These are phyloP conservation scores for Romanogobio albipinnatus DNA, from an alignment of 2,113 vertebrate species.

Conservation along the genomic window DNA sequence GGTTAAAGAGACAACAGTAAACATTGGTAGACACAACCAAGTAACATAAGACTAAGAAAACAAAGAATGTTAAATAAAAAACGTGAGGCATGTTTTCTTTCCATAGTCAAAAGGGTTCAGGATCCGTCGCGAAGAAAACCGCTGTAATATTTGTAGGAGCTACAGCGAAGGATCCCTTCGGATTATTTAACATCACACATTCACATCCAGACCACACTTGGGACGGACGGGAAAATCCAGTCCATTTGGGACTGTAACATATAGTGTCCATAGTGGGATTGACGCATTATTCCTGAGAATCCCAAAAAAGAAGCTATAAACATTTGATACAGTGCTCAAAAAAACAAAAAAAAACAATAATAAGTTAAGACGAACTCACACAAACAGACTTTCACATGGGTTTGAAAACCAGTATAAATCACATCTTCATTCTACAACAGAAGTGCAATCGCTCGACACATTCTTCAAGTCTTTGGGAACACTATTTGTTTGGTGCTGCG, in stretches of 20 bases:
- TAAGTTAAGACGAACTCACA: constrained; percentile 57
- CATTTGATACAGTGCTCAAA: constrained; percentile 11
- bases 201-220: not conserved
- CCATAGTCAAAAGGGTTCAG: not conserved
- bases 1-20: constrained; percentile 18
- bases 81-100: not conserved
- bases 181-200: not conserved
- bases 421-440: constrained; percentile 27
- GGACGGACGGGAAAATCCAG: constrained; percentile 1
- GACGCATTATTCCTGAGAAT: constrained; percentile 45
- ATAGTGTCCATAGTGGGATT: constrained; percentile 37
- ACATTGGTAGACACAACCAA: constrained; percentile 32
- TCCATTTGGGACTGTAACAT: not conserved
- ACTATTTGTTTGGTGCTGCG: constrained; percentile 69
- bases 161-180: not conserved
- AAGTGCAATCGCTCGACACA: constrained; percentile 61
- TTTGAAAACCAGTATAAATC: not conserved
- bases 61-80: constrained; percentile 13
- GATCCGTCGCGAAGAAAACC: not conserved
- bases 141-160: not conserved
- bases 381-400: constrained; percentile 9
- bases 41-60: constrained; percentile 20
- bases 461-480: constrained; percentile 71
- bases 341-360: constrained; percentile 15
- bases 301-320: not conserved